These are phyloP conservation scores for Rhinichthys osculus DNA, from an alignment of 2,797 vertebrate genomes.

Conservation along the genomic window DNA sequence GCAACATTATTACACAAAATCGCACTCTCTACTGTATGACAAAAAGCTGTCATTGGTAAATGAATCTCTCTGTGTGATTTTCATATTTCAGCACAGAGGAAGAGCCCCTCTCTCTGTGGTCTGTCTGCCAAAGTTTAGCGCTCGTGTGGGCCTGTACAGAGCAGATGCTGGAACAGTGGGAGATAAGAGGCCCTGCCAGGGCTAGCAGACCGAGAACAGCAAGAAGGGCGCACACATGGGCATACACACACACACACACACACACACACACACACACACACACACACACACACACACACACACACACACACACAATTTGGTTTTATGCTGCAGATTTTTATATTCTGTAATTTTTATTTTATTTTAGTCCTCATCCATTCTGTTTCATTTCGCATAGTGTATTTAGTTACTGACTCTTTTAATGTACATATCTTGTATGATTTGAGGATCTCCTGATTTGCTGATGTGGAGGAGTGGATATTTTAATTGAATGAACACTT, in stretches of 20 bases:
- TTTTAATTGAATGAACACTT: slow-evolving; percentile 69
- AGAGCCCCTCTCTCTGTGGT: slow-evolving; percentile 43
- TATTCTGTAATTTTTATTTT: neutral
- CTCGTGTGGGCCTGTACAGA: slow-evolving; percentile 53
- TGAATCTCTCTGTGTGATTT: slow-evolving; percentile 38
- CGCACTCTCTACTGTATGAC: slow-evolving; percentile 35
- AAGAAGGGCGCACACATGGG: slow-evolving; percentile 41
- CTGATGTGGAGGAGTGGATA: slow-evolving; percentile 19
- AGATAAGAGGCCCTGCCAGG: slow-evolving; percentile 55
- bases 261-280: slow-evolving; percentile 5
- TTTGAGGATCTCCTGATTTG: slow-evolving; percentile 14
- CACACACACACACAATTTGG: neutral
- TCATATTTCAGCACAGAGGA: slow-evolving; percentile 50
- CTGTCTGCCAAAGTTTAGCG: slow-evolving; percentile 50
- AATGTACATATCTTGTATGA: neutral
- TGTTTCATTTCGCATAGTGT: neutral
- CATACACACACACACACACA: neutral
- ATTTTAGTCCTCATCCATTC: neutral
- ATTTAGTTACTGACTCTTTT: neutral
- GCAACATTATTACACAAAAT: slow-evolving; percentile 43
- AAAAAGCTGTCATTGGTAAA: slow-evolving; percentile 46
- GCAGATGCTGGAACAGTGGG: slow-evolving; percentile 60
- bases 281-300: neutral
- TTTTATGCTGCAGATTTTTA: neutral
- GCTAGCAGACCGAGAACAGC: slow-evolving; percentile 60